phyloP scores from a whole-genome alignment of 1,140 invertebrate species.

The Yoshiicerus persimilis region DNA sequence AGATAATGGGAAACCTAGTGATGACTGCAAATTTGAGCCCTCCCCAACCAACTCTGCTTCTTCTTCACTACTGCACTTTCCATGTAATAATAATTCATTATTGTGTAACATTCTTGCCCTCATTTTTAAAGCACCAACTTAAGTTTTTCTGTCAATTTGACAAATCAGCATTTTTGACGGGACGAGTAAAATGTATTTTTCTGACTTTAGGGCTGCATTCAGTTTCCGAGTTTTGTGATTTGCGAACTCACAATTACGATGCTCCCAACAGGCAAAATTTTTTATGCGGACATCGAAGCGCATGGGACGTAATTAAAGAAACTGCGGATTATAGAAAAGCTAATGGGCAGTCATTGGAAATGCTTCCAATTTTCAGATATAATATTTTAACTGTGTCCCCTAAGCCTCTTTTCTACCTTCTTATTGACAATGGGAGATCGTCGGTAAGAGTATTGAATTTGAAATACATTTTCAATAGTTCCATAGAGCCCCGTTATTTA shows the following conservation, averaged over 20 bases:
- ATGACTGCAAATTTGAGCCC: background rate
- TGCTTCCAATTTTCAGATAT: background rate
- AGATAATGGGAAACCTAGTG: background rate
- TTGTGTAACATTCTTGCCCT: too few species aligned
- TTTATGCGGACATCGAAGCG: constrained; percentile 54
- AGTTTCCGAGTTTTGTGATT: constrained; percentile 54
- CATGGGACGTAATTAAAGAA: constrained; percentile 55
- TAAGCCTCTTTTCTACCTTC: background rate
- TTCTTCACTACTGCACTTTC: constrained; percentile 37
- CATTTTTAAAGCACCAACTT: too few species aligned
- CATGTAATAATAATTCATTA: background rate
- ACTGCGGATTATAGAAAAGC: constrained; percentile 52
- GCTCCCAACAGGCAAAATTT: constrained; percentile 56
- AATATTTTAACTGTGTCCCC: background rate
- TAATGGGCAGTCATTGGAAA: background rate
- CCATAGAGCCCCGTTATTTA: too few species aligned
- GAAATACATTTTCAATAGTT: background rate
- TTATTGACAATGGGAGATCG: background rate
- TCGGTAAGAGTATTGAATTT: background rate
- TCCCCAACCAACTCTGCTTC: background rate
- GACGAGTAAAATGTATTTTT: background rate
- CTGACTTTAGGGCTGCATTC: background rate
- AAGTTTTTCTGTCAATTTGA: too few species aligned
- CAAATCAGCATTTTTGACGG: too few species aligned
- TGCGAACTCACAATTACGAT: constrained; percentile 52